Conservation (phyloP, 2,797 vertebrate species). For the Bradypodion ventrale region DNA sequence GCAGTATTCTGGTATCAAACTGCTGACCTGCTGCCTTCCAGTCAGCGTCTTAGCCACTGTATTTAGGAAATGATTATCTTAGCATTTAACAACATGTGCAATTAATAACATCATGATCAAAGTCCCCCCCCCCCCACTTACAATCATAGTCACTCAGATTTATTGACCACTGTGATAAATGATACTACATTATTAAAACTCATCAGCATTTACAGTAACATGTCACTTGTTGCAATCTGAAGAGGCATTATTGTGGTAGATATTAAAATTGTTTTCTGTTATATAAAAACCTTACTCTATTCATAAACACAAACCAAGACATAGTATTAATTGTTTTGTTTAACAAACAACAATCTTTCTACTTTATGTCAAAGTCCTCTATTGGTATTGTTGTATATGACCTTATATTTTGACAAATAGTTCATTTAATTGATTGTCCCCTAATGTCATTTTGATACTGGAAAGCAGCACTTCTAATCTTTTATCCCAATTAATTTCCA, state of each 20-base stretch:
- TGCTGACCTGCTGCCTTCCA: too few relatives aligned
- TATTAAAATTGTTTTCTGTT: not conserved
- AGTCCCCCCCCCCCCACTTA: not conserved
- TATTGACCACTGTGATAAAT: not conserved
- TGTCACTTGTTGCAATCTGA: constrained; percentile 30
- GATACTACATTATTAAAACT: not conserved
- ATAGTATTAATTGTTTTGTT: constrained; percentile 12
- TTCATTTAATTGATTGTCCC: constrained; percentile 50
- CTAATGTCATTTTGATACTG: constrained; percentile 39
- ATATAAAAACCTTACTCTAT: constrained; percentile 11
- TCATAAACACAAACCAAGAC: not conserved
- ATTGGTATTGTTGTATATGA: not conserved
- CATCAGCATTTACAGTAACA: not conserved
- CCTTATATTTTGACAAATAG: constrained; percentile 49
- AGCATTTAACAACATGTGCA: not conserved
- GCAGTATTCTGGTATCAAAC: too few relatives aligned
- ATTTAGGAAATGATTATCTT: not conserved
- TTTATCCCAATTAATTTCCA: constrained; percentile 50
- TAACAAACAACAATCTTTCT: not conserved
- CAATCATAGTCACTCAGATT: not conserved
- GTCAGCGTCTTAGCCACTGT: not conserved
- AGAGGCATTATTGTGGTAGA: not conserved
- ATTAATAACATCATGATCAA: not conserved
- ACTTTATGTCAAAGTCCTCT: constrained; percentile 36
- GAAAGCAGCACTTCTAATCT: constrained; percentile 31